These are phyloP conservation scores for Pocota personata DNA, from an alignment of 2,888 invertebrate species.

Conservation along the genomic window DNA sequence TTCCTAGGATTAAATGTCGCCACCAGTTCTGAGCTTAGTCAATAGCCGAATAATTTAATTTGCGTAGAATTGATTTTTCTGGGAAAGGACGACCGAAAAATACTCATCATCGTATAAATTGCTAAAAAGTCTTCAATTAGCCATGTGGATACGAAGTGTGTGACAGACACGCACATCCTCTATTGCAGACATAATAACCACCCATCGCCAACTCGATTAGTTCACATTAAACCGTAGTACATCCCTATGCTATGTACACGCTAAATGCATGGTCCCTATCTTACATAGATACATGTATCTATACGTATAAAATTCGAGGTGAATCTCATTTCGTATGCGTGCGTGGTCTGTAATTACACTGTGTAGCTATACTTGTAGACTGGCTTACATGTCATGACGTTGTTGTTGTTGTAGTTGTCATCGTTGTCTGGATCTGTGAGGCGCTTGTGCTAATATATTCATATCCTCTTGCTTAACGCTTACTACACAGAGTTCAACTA, in stretches of 20 bases:
- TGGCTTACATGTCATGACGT: constrained; percentile 52
- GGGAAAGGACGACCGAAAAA: not conserved
- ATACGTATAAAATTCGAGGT: constrained; percentile 53
- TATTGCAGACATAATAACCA: constrained; percentile 60
- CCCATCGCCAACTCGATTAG: constrained; percentile 67
- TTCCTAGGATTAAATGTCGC: constrained; percentile 20
- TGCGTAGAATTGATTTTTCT: constrained; percentile 15
- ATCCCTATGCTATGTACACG: constrained; percentile 23
- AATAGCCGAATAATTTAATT: constrained; percentile 40
- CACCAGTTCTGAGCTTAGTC: not conserved
- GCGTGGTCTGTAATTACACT: constrained; percentile 70
- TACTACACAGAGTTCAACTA: constrained; percentile 20
- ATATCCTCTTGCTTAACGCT: constrained; percentile 36
- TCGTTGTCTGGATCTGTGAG: constrained; percentile 24
- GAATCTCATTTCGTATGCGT: constrained; percentile 72
- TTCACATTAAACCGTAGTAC: constrained; percentile 37
- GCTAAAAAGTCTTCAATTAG: constrained; percentile 51
- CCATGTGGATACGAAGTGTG: constrained; percentile 21
- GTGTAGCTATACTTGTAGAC: constrained; percentile 32
- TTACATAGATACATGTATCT: constrained; percentile 14
- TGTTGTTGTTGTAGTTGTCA: not conserved
- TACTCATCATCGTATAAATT: constrained; percentile 20
- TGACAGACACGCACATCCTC: constrained; percentile 43
- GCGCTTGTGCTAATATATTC: constrained; percentile 60
- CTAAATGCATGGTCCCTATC: constrained; percentile 19